Percentiles rank a stretch among this genome's conserved stretches.
These are phyloP conservation scores for Paratrypauchen microcephalus DNA, from an alignment of 2,797 vertebrate genomes.

Conservation along the genomic window DNA sequence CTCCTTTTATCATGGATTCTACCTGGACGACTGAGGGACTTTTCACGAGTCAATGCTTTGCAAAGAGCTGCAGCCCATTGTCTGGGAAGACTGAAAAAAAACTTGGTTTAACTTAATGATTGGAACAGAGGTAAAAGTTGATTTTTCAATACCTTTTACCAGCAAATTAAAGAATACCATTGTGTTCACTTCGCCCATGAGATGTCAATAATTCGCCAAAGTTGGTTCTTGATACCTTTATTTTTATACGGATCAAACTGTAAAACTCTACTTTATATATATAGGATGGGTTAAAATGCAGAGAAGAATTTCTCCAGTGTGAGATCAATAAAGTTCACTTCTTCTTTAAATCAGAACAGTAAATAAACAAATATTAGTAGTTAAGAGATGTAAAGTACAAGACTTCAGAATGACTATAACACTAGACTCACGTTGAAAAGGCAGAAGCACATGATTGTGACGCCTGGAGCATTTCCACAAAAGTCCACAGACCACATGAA, in stretches of 20 bases:
- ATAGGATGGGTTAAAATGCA: no score
- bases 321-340: no score
- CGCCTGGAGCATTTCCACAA: slow-evolving; percentile 38
- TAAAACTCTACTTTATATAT: not conserved
- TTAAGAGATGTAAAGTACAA: not conserved
- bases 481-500: slow-evolving; percentile 34
- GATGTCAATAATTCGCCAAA: no score
- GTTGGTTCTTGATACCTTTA: not conserved
- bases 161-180: not conserved
- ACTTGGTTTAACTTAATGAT: not conserved
- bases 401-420: not conserved
- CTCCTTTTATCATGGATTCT: no score
- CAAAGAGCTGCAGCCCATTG: slow-evolving; percentile 49
- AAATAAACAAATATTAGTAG: not conserved
- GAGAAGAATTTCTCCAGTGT: no score
- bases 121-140: not conserved
- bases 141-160: not conserved
- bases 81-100: slow-evolving; percentile 40
- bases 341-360: not conserved
- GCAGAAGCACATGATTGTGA: slow-evolving; percentile 36
- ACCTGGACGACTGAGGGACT: no score
- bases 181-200: not conserved
- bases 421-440: slow-evolving; percentile 7
- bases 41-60: slow-evolving; percentile 63
- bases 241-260: not conserved